A percentile compares a stretch with the other conserved stretches of the same genome.
Conservation (phyloP, 2,797 vertebrate species). For the Coccyzus lansbergi region DNA sequence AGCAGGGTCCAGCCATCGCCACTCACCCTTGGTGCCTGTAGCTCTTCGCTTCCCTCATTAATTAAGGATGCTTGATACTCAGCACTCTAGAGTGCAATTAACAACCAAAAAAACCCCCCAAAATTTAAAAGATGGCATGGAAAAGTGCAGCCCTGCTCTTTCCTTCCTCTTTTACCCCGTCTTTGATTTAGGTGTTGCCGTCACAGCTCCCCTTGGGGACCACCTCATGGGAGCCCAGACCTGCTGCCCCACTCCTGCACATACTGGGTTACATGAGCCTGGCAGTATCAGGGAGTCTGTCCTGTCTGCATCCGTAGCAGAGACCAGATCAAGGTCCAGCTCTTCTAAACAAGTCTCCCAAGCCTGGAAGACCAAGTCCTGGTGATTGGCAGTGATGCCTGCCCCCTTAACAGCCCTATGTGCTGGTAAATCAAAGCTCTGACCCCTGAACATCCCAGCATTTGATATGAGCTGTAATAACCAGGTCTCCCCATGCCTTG, state of each 20-base stretch:
- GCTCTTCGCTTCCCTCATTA: background rate
- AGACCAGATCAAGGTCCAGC: rapidly evolving
- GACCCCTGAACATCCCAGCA: rapidly evolving
- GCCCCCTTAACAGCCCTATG: background rate
- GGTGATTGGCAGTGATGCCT: background rate
- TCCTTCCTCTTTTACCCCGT: background rate
- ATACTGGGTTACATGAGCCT: rapidly evolving
- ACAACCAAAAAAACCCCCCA: background rate
- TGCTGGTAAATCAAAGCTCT: background rate
- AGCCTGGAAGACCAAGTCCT: background rate
- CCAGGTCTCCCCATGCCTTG: rapidly evolving
- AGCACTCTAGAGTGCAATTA: background rate
- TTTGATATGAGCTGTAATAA: background rate
- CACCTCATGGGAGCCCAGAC: background rate
- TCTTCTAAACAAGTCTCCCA: background rate
- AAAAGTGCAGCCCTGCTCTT: background rate
- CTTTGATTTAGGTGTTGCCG: background rate
- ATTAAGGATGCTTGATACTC: background rate
- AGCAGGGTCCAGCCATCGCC: background rate
- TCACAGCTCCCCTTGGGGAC: background rate
- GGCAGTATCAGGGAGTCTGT: background rate
- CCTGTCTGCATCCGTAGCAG: rapidly evolving
- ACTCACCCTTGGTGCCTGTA: rapidly evolving
- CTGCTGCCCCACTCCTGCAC: background rate
- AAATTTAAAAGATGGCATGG: background rate